These are phyloP conservation scores for Cnemophilus loriae DNA, from an alignment of 2,113 vertebrate genomes.

Conservation along the genomic window DNA sequence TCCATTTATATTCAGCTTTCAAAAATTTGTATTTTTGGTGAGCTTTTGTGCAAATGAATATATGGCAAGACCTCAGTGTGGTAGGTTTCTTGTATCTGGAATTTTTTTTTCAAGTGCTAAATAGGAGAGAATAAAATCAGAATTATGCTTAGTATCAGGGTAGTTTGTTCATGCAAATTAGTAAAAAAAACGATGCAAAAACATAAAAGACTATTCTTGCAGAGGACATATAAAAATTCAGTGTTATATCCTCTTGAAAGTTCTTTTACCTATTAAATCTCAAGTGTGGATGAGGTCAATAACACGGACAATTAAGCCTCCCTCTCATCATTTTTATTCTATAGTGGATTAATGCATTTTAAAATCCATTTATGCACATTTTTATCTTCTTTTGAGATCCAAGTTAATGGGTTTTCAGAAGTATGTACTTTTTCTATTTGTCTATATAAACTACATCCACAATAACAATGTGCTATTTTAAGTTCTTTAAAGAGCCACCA, in stretches of 20 bases:
- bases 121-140: not conserved
- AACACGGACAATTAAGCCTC: not conserved
- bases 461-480: slow-evolving; percentile 8
- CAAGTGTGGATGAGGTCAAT: not conserved
- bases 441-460: not conserved
- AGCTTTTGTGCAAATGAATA: not conserved
- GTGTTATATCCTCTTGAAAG: not conserved
- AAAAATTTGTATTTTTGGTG: not conserved
- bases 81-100: not conserved
- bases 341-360: not conserved
- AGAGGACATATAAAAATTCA: not conserved
- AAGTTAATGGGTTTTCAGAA: slow-evolving; percentile 25
- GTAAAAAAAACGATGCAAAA: not conserved
- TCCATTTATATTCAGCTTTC: slow-evolving; percentile 5
- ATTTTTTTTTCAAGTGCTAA: not conserved
- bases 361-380: not conserved
- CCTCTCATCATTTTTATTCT: not conserved
- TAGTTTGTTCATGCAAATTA: not conserved
- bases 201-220: not conserved
- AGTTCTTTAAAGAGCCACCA: not conserved
- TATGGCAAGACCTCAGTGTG: not conserved
- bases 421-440: not conserved
- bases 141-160: not conserved
- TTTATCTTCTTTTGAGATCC: slow-evolving; percentile 28
- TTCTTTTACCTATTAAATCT: not conserved